Conservation (phyloP, 2,888 invertebrate species). For the Entomobrya proxima region DNA sequence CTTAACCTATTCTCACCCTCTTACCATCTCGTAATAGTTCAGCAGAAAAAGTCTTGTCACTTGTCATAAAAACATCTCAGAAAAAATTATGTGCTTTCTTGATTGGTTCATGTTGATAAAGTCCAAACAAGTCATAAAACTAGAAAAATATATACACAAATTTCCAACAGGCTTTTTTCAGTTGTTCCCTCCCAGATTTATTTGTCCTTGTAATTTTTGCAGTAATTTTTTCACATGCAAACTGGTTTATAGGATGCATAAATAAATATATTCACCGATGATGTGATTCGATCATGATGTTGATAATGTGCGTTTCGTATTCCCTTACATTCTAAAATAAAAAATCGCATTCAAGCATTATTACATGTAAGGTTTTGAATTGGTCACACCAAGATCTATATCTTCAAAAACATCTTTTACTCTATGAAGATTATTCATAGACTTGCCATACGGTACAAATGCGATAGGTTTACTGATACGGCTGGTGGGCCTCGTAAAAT, state of each 20-base stretch:
- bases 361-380: too few relatives aligned
- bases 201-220: slow-evolving; percentile 47
- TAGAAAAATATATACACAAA: too few relatives aligned
- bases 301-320: background rate
- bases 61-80: slow-evolving; percentile 32
- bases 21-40: background rate
- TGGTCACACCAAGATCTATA: too few relatives aligned
- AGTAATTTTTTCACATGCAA: slow-evolving; percentile 39
- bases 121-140: slow-evolving; percentile 53
- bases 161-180: too few relatives aligned
- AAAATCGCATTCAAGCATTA: background rate
- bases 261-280: background rate
- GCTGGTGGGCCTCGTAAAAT: slow-evolving; percentile 4
- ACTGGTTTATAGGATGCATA: slow-evolving; percentile 42
- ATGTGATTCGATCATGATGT: background rate
- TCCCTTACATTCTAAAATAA: background rate
- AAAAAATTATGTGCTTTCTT: slow-evolving; percentile 46
- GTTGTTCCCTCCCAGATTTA: slow-evolving; percentile 48
- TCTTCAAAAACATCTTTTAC: too few relatives aligned
- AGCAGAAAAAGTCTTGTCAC: slow-evolving; percentile 44
- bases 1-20: background rate
- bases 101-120: slow-evolving; percentile 57
- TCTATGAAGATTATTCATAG: too few relatives aligned
- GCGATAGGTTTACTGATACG: background rate
- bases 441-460: too few relatives aligned